Evolutionary conservation across 92 coral and sea anemone genomes (phyloP).

Genomic region (Porites lobata): DNA sequence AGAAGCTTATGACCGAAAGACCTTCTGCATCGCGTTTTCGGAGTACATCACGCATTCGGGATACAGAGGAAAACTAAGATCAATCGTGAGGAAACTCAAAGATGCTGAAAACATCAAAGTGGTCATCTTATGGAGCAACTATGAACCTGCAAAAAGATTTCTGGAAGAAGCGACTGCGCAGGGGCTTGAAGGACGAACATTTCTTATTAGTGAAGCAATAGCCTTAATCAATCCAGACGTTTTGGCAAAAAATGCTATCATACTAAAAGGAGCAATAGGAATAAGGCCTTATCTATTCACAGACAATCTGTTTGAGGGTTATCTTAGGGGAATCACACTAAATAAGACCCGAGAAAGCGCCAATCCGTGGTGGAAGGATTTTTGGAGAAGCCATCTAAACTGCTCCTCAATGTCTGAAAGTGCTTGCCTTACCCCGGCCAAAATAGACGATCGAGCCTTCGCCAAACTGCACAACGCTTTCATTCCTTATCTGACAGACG

Average conservation of each 20-base stretch:
- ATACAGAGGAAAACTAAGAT: conserved; percentile 71
- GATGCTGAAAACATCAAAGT: conserved; percentile 76
- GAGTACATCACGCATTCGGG: conserved; percentile 85
- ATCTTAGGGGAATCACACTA: conserved; percentile 63
- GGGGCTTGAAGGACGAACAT: conserved; percentile 76
- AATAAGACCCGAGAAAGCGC: conserved; percentile 15
- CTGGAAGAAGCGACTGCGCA: conserved; percentile 76
- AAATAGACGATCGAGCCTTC: conserved; percentile 33
- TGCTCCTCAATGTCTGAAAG: conserved; percentile 29
- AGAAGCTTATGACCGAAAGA: conserved; percentile 80
- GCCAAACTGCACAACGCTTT: conserved; percentile 70
- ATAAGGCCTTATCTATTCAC: conserved; percentile 64
- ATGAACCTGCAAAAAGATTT: conserved; percentile 83
- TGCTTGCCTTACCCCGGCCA: conserved; percentile 33
- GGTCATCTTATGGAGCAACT: conserved; percentile 83
- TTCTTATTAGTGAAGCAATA: conserved; percentile 82
- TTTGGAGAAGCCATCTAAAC: conserved; percentile 67
- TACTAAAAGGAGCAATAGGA: conserved; percentile 78
- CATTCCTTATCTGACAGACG: conserved; percentile 81
- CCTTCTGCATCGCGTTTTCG: conserved; percentile 85
- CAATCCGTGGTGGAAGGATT: conserved; percentile 83
- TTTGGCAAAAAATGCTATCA: conserved; percentile 57
- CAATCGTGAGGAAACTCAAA: conserved; percentile 77
- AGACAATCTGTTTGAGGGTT: conserved; percentile 48
- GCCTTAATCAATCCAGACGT: conserved; percentile 72